Evolutionary conservation across 92 coral and sea anemone species (phyloP), one percentile per base, ranked within the genome.

Genomic region (Actinernus sp.): DNA sequence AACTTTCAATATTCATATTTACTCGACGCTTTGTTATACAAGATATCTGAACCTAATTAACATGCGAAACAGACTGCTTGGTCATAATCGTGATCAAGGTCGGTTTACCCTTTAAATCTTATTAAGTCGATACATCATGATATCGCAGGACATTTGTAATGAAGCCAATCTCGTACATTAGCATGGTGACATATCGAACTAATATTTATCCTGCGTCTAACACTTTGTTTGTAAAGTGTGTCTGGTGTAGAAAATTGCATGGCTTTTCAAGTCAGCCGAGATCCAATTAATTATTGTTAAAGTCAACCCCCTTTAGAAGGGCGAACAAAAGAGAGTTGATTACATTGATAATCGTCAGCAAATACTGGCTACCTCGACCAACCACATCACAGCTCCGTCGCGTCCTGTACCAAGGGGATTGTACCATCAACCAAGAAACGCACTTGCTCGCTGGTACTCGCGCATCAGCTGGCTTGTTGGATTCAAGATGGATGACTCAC

Each of bases 401-500:
- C 96, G 96, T 89, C 96, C 65, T 74, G 44, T 51, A 31, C 37
- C 17, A 11, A 28, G 41, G 67, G 80, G 63, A 62, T 12, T 28
- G 37, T 37, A 32, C 31, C 31, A 49, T 43, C 52, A 45, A 47
- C 39, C 24, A 27, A 17, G 2, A 33, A 16, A 22, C 34, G 16
- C 1, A 32, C 47, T 11, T 52, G 30, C 59, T 22, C 18, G 55
- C 18, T 49, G 41, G 61, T 59, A 26, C 49, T 12, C 11, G 67
- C 17, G 21, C 31, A 40, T 23, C 26, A 60, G 67, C 49, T 20
- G 31, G 18, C 47, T 64, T 20, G 44, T 12, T 45, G 2, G 18
- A 24, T 62, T 20, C n/a, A n/a, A n/a, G 48, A 84, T 90, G 89
- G 92, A 87, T 26, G 89, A 71, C 54, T 71, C 80, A 22, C 63